A percentile compares a stretch with the other conserved stretches of the same genome.
phyloP scores from a whole-genome alignment of 2,797 vertebrate genomes.

The Zenarchopterus dispar region DNA sequence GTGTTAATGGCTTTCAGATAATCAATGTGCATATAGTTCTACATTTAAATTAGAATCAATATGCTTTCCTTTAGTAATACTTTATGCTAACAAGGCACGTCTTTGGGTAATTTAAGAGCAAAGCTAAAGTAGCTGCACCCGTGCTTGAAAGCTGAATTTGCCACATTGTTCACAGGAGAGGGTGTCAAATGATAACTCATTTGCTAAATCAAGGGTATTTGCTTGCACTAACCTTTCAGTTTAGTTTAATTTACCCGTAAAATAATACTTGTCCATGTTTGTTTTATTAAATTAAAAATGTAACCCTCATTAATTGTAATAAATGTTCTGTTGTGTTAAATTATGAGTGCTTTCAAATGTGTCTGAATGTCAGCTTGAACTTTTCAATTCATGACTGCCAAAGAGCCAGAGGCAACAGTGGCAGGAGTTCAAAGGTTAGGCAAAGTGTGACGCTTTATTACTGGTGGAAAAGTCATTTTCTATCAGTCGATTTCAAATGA shows the following conservation, averaged over 20 bases:
- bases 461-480: conserved; percentile 71
- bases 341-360: conserved; percentile 33
- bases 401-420: conserved; percentile 68
- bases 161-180: no score
- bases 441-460: conserved; percentile 74
- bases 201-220: no score
- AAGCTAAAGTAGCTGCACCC: conserved; percentile 50
- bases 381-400: conserved; percentile 54
- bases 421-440: conserved; percentile 77
- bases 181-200: no score
- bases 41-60: conserved; percentile 79
- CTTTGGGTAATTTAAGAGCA: conserved; percentile 48
- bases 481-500: conserved; percentile 79
- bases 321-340: conserved; percentile 28
- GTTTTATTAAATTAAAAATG: no score
- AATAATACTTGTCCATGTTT: no score
- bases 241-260: no score
- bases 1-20: conserved; percentile 77
- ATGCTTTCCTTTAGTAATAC: conserved; percentile 66
- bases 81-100: conserved; percentile 69
- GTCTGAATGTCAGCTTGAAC: conserved; percentile 65
- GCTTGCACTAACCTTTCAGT: no score
- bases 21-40: conserved; percentile 78
- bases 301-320: conserved; percentile 27
- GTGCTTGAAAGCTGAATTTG: conserved; percentile 1